These are phyloP conservation scores for Melanchra persicariae DNA, from an alignment of 2,888 invertebrate species.

Conservation along the genomic window DNA sequence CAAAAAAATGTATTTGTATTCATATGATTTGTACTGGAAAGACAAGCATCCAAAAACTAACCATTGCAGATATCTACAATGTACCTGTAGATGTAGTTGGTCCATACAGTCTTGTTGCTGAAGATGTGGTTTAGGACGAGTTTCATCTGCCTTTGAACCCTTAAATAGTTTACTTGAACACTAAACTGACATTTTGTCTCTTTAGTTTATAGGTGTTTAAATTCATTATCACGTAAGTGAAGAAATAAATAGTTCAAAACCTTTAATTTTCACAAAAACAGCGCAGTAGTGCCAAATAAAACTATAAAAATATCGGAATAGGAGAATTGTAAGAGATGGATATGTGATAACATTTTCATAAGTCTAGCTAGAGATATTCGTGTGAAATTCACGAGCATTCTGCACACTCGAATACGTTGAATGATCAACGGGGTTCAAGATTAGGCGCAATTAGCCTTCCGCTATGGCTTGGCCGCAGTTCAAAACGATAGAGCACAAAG, in stretches of 20 bases:
- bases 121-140: background rate
- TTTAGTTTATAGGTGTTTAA: background rate
- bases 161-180: background rate
- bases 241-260: background rate
- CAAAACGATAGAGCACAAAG: conserved; percentile 78
- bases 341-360: background rate
- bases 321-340: conserved; percentile 1
- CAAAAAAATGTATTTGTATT: background rate
- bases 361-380: conserved; percentile 3
- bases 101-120: background rate
- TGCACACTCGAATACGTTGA: conserved; percentile 38
- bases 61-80: background rate
- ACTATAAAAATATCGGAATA: background rate
- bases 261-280: background rate
- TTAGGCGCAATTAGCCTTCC: conserved; percentile 77
- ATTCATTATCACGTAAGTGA: background rate
- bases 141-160: background rate
- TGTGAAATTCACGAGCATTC: conserved; percentile 28
- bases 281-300: background rate
- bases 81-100: background rate
- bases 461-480: conserved; percentile 79
- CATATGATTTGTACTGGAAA: background rate
- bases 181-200: background rate
- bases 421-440: conserved; percentile 67
- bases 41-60: background rate